Evolutionary conservation across 2,888 invertebrate species (phyloP), one percentile per base, ranked within the genome.

Genomic region (Scaptodrosophila latifasciaeformis): DNA sequence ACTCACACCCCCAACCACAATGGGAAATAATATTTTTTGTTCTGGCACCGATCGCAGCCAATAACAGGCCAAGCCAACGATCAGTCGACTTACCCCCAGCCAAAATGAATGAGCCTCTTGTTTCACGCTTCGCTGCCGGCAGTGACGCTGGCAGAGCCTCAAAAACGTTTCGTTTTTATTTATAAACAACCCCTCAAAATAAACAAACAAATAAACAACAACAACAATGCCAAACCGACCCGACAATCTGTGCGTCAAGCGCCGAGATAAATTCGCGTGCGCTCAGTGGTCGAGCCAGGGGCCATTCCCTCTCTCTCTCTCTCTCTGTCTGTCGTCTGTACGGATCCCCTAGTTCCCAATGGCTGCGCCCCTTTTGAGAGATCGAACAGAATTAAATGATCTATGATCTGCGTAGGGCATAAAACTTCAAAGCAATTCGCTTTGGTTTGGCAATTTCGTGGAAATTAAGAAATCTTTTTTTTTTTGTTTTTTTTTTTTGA

Each of bases 161-260:
- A 5, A 7, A 24, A 31, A 18, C 37, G 57, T 19, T 39, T 10
- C 17, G 19, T 55, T 62, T n/a, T n/a, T 78, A 75, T 68, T 74
- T 68, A 71, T 67, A 75, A 75, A 50, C 74, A 71, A 78, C 79
- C 74, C 74, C 49, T 37, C 37, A 13, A 29, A n/a, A 12, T 10
- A 37, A 29, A 44, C 44, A 12, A 7, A 13, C 43, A 18, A 18
- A 18, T 18, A 21, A 15, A n/a, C 45, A 45, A 13, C 10, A 15
- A 12, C 35, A 7, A 13, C 13, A 35, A 10, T 10, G 17, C n/a
- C 35, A 35, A 13, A 15, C 17, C 7, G 35, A 12, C 13, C n/a
- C 35, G 17, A 17, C 17, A 35, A 24, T 24, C 7, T 24, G 24
- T 24, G 24, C 3, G 3, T 7, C 4, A 67, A 58, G 55, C 67